Percentiles rank a stretch among this genome's conserved stretches.
phyloP scores from a whole-genome alignment of 1,140 invertebrate species.

The Platyscapa corneri region DNA sequence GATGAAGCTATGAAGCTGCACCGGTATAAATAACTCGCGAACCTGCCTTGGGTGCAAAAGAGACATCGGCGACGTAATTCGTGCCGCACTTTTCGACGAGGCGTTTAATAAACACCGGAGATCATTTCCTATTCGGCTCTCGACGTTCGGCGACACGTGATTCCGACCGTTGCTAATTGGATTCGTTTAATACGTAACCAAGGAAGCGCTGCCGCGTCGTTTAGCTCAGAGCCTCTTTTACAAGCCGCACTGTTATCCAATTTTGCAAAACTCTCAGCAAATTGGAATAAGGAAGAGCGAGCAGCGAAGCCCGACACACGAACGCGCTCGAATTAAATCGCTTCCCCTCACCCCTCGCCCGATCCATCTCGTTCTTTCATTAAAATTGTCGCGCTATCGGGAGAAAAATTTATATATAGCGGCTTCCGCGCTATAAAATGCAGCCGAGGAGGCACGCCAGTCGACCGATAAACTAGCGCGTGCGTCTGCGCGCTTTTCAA shows the following conservation, averaged over 20 bases:
- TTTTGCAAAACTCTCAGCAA: neutral
- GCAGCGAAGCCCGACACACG: neutral
- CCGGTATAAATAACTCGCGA: no score
- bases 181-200: neutral
- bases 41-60: no score
- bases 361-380: neutral
- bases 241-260: neutral
- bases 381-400: neutral
- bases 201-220: neutral
- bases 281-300: constrained; percentile 2
- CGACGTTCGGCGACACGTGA: neutral
- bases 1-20: no score
- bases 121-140: neutral
- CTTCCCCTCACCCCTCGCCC: neutral
- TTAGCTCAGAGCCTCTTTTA: neutral
- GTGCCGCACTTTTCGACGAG: no score
- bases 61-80: no score
- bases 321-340: neutral
- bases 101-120: no score
- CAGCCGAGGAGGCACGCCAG: neutral
- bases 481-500: constrained; percentile 18
- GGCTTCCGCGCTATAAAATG: neutral
- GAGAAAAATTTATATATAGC: constrained; percentile 10
- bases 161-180: neutral
- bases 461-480: constrained; percentile 20